Evolutionary conservation across 2,113 vertebrate genomes (phyloP).

Genomic region (Lycaon pictus): DNA sequence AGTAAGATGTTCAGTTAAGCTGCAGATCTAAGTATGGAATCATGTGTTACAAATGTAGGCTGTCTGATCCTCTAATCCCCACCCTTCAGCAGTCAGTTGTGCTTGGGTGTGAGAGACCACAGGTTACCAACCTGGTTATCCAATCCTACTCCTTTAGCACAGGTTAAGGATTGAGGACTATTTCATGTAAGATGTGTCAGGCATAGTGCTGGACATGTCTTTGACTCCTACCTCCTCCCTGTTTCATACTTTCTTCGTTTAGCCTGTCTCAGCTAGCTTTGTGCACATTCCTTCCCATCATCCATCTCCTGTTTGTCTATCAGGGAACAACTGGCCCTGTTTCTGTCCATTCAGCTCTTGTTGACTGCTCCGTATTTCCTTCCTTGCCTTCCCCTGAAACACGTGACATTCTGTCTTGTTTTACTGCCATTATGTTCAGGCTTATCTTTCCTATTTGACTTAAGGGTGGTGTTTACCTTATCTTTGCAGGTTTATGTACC

Average conservation of each 20-base stretch:
- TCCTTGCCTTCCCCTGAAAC: background rate
- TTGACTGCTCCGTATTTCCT: background rate
- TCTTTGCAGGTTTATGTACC: constrained; percentile 10
- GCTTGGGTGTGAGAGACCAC: background rate
- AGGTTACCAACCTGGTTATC: background rate
- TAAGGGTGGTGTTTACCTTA: background rate
- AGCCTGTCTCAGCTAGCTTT: background rate
- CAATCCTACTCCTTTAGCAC: background rate
- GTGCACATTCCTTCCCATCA: background rate
- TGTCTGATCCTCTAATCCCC: background rate
- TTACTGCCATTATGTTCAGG: background rate
- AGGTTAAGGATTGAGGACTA: background rate
- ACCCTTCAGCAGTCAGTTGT: background rate
- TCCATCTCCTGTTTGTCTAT: background rate
- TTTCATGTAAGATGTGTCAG: background rate
- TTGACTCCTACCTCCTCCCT: background rate
- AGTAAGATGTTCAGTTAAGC: background rate
- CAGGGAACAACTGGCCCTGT: background rate
- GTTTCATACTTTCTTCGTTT: background rate
- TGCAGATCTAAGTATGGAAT: background rate
- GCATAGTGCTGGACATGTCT: background rate
- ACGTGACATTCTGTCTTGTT: background rate
- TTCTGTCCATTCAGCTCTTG: background rate
- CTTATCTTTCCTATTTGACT: constrained; percentile 7
- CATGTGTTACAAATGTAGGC: background rate